These are phyloP conservation scores for Antheraea assamensis DNA, from an alignment of 2,888 invertebrate species.

Conservation along the genomic window DNA sequence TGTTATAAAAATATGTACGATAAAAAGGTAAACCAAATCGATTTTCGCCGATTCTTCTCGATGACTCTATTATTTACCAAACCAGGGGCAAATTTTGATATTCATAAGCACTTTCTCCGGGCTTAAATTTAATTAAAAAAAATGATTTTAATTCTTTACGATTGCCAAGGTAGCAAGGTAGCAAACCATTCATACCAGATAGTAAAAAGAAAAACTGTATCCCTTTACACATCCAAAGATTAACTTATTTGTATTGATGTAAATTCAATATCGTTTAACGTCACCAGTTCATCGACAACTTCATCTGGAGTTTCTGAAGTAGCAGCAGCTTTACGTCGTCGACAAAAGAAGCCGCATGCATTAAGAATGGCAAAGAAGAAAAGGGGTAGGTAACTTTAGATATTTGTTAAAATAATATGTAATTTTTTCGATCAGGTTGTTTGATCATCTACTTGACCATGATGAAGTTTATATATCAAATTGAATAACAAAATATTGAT, in stretches of 20 bases:
- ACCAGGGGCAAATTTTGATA: no score
- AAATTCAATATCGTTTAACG: constrained; percentile 4
- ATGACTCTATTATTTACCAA: no score
- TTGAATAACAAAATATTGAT: no score
- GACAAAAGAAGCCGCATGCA: constrained; percentile 72
- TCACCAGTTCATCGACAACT: constrained; percentile 63
- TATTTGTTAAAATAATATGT: neutral
- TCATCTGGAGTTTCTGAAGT: constrained; percentile 75
- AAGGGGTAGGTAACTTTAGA: constrained; percentile 44
- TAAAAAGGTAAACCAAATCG: no score
- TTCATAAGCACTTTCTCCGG: no score
- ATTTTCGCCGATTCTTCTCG: no score
- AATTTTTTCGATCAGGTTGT: neutral
- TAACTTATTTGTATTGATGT: neutral
- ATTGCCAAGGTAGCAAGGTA: neutral
- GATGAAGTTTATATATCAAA: no score
- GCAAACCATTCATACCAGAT: neutral
- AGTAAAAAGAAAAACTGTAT: neutral
- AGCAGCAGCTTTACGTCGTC: constrained; percentile 64
- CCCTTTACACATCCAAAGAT: neutral
- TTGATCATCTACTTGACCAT: neutral
- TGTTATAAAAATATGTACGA: no score
- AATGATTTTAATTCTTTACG: no score
- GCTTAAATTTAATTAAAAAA: no score
- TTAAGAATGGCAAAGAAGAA: constrained; percentile 74